phyloP scores from a whole-genome alignment of 2,888 invertebrate genomes.

The Synergus gifuensis region DNA sequence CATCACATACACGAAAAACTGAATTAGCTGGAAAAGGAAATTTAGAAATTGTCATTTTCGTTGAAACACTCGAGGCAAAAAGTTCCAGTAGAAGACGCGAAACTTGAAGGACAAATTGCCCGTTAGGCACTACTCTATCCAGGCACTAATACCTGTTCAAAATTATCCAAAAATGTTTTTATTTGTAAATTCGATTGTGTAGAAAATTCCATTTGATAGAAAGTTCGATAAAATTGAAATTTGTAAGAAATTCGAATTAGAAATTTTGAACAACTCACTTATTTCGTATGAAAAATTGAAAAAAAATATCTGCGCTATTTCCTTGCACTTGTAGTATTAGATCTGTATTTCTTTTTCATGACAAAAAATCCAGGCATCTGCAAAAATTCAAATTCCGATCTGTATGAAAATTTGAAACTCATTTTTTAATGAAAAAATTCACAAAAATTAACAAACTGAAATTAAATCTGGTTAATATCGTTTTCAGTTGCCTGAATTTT shows the following conservation, averaged over 20 bases:
- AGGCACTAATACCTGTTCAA: conserved; percentile 71
- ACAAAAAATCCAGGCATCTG: background rate
- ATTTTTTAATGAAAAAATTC: background rate
- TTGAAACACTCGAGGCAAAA: conserved; percentile 47
- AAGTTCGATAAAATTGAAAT: background rate
- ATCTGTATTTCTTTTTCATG: background rate
- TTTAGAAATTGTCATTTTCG: conserved; percentile 5
- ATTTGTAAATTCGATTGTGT: conserved; percentile 40
- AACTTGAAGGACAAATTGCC: conserved; percentile 49
- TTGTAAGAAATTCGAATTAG: background rate
- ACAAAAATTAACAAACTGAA: background rate
- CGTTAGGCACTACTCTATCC: conserved; percentile 75
- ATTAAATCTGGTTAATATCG: background rate
- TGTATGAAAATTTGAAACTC: background rate
- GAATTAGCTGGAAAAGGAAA: conserved; percentile 6
- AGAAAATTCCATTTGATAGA: background rate
- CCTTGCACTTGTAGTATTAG: background rate
- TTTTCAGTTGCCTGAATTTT: conserved; percentile 9
- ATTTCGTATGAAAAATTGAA: background rate
- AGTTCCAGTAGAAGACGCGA: conserved; percentile 50
- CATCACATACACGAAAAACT: background rate
- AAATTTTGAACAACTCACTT: background rate
- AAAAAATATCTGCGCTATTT: background rate
- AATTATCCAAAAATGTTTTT: conserved; percentile 60
- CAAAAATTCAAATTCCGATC: background rate